These are phyloP conservation scores for Corynorhinus townsendii DNA, from an alignment of 2,113 vertebrate species.

Conservation along the genomic window DNA sequence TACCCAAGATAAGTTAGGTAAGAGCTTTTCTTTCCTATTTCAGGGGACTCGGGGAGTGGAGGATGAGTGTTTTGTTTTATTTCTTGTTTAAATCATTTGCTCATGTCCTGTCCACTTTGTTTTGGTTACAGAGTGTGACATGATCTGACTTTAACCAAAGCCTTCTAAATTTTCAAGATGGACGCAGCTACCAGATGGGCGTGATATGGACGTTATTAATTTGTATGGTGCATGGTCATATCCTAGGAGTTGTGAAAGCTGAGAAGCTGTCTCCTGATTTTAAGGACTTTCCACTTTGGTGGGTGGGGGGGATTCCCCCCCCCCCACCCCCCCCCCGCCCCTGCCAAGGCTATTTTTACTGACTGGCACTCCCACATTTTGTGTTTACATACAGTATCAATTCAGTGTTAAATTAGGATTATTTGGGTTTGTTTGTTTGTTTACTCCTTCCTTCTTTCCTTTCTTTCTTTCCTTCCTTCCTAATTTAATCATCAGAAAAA, in stretches of 20 bases:
- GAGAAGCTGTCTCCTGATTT: not conserved
- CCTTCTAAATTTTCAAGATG: not conserved
- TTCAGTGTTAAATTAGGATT: not conserved
- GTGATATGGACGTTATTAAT: not conserved
- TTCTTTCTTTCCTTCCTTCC: rapidly evolving
- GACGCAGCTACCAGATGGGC: not conserved
- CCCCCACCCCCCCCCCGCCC: too few species aligned
- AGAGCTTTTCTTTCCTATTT: not conserved
- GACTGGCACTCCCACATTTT: not conserved
- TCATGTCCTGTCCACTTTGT: not conserved
- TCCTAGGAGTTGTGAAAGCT: not conserved
- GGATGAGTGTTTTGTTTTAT: not conserved
- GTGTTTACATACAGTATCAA: not conserved
- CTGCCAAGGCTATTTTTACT: not conserved
- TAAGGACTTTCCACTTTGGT: not conserved
- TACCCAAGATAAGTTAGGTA: not conserved
- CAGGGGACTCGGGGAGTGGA: not conserved
- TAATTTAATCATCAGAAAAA: not conserved
- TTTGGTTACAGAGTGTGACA: not conserved
- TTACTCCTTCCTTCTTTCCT: too few species aligned
- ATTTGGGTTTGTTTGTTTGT: not conserved
- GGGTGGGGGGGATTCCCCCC: not conserved
- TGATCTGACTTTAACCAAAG: not conserved
- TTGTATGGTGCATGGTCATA: not conserved
- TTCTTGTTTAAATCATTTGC: not conserved